phyloP scores from a whole-genome alignment of 2,113 vertebrate species.

The Tautogolabrus adspersus region DNA sequence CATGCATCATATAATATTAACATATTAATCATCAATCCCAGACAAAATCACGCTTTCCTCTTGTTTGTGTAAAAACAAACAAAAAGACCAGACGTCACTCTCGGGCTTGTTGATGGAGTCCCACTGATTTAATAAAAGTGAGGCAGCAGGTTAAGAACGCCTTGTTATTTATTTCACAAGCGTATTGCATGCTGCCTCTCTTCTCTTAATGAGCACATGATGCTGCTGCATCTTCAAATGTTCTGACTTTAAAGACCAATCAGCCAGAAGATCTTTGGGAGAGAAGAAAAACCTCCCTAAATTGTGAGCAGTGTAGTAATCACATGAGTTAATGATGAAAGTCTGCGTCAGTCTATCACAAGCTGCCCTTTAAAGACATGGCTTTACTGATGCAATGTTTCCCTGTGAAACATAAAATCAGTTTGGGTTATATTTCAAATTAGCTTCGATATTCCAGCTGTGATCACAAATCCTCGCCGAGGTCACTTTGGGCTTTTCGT shows the following conservation, averaged over 20 bases:
- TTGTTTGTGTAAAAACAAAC: too few species aligned
- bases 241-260: background rate
- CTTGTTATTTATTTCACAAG: background rate
- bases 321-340: constrained; percentile 11
- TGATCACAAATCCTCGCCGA: background rate
- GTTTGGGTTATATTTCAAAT: background rate
- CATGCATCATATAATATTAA: too few species aligned
- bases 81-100: too few species aligned
- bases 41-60: too few species aligned
- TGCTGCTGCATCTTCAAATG: background rate
- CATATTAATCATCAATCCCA: too few species aligned
- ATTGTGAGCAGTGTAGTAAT: background rate
- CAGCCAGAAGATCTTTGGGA: background rate
- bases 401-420: background rate
- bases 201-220: background rate
- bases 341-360: background rate
- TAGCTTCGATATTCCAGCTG: background rate
- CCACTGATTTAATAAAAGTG: too few species aligned
- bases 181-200: background rate
- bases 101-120: too few species aligned
- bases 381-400: constrained; percentile 10
- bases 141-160: too few species aligned
- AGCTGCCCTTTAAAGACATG: background rate
- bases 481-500: background rate
- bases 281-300: background rate